Evolutionary conservation across 2,797 vertebrate species (phyloP).

Genomic region (Presbytis comata): DNA sequence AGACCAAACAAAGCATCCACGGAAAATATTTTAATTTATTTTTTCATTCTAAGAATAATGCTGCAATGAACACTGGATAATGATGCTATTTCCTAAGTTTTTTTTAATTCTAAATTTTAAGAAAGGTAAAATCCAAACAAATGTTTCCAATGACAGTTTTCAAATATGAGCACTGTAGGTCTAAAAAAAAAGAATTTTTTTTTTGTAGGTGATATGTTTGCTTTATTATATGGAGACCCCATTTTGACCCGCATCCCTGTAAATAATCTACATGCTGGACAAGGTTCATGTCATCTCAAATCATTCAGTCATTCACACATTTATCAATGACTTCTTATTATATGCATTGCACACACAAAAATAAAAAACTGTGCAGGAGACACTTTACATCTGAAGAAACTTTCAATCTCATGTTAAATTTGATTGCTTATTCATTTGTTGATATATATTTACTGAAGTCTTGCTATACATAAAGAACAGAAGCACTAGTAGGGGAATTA

Average conservation of each 20-base stretch:
- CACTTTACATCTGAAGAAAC: constrained; percentile 13
- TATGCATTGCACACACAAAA: background rate
- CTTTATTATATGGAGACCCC: background rate
- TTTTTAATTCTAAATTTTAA: constrained; percentile 19
- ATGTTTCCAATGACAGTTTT: background rate
- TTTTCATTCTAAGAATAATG: constrained; percentile 37
- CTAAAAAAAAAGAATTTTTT: constrained; percentile 5
- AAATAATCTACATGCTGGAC: background rate
- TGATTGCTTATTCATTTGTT: constrained; percentile 12
- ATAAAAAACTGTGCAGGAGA: background rate
- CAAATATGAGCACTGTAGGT: background rate
- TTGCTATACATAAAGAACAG: background rate
- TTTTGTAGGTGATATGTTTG: background rate
- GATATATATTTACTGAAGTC: background rate
- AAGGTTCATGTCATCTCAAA: background rate
- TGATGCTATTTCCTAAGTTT: background rate
- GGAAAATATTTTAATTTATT: background rate
- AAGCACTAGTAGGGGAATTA: background rate
- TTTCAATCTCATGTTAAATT: constrained; percentile 7
- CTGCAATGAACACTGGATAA: background rate
- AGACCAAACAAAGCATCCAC: background rate
- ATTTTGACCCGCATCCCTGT: background rate
- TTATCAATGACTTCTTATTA: background rate
- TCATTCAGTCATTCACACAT: background rate
- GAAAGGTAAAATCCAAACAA: constrained; percentile 22